These are phyloP conservation scores for Periophthalmus modestus DNA, from an alignment of 2,113 vertebrate genomes.

Conservation along the genomic window DNA sequence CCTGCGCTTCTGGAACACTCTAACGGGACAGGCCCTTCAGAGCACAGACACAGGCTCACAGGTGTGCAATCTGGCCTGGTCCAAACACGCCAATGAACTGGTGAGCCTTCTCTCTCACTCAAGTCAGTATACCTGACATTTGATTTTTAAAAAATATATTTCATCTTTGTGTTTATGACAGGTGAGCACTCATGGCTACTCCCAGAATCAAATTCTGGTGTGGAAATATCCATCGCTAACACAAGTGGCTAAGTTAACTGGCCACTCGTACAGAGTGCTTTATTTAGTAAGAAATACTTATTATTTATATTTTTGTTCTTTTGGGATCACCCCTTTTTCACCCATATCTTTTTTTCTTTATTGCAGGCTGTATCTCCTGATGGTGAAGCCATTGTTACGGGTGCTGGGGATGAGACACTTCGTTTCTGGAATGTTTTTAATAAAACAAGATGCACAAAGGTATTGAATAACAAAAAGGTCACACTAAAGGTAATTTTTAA, in stretches of 20 bases:
- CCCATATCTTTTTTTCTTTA: neutral
- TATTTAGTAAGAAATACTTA: slow-evolving; percentile 74
- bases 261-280: slow-evolving; percentile 81
- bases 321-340: neutral
- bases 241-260: slow-evolving; percentile 82
- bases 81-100: slow-evolving; percentile 83
- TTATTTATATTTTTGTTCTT: neutral
- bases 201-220: slow-evolving; percentile 84
- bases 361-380: slow-evolving; percentile 81
- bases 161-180: slow-evolving; percentile 38
- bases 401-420: slow-evolving; percentile 82
- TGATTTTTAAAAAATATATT: neutral
- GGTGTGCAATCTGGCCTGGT: slow-evolving; percentile 85
- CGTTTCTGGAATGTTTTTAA: slow-evolving; percentile 86
- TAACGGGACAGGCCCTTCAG: slow-evolving; percentile 82
- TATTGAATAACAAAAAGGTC: slow-evolving; percentile 21
- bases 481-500: neutral
- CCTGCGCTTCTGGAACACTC: slow-evolving; percentile 83
- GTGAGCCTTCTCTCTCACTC: slow-evolving; percentile 38
- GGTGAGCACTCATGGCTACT: slow-evolving; percentile 85
- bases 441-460: slow-evolving; percentile 85
- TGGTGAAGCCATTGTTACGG: slow-evolving; percentile 83
- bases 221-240: slow-evolving; percentile 83
- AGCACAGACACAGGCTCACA: slow-evolving; percentile 82
- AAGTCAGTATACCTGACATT: neutral